Evolutionary conservation across 2,888 invertebrate species (phyloP).

Genomic region (Synergus umbraculus): DNA sequence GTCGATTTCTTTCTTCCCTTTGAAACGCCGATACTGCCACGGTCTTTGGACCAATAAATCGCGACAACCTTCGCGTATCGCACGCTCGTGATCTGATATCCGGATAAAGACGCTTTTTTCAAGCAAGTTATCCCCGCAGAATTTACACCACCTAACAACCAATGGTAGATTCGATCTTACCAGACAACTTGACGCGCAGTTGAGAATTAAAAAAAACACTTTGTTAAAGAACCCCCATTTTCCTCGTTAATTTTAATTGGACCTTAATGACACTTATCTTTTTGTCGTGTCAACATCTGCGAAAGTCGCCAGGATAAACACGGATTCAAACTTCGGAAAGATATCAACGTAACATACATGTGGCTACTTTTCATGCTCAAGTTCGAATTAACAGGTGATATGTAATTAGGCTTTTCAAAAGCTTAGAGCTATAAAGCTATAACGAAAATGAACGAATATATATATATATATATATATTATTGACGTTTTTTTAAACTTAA

Average conservation of each 20-base stretch:
- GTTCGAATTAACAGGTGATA: background rate
- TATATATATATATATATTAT: too few relatives aligned
- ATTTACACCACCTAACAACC: background rate
- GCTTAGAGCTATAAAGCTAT: background rate
- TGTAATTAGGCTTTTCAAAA: background rate
- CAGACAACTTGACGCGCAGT: conserved; percentile 3
- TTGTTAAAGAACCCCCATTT: background rate
- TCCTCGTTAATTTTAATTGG: conserved; percentile 1
- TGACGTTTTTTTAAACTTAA: too few relatives aligned
- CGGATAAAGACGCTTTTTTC: background rate
- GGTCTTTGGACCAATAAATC: conserved; percentile 1
- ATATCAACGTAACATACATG: background rate
- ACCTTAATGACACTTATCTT: background rate
- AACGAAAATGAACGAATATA: background rate
- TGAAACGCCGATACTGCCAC: background rate
- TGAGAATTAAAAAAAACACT: background rate
- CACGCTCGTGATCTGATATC: background rate
- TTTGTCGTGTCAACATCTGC: background rate
- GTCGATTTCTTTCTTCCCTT: background rate
- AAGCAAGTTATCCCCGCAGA: background rate
- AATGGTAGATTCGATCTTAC: background rate
- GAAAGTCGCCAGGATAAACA: background rate
- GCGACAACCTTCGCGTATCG: background rate
- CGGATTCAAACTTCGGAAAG: background rate
- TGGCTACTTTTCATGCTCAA: background rate